Conservation (phyloP, 2,113 vertebrate species). For the Tragelaphus imberbis region DNA sequence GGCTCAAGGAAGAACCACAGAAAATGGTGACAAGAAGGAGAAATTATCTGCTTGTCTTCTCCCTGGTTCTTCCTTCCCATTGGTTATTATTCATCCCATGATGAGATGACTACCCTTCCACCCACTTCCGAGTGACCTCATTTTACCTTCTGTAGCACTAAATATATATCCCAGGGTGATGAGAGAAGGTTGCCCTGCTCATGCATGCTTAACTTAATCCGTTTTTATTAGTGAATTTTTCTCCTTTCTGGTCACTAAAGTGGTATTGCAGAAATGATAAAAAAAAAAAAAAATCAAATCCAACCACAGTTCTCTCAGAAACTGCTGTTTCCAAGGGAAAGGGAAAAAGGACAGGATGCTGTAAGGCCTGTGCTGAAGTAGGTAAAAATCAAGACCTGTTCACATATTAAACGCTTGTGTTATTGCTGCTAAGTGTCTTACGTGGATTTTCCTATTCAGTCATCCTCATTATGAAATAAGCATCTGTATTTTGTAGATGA, state of each 20-base stretch:
- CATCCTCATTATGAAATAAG: too few relatives aligned
- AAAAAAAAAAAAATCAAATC: background rate
- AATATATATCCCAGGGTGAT: background rate
- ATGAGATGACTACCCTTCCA: background rate
- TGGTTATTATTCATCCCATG: background rate
- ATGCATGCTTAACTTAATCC: background rate
- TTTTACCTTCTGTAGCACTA: too few relatives aligned
- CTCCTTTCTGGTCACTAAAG: background rate
- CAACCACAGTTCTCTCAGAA: background rate
- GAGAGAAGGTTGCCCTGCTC: background rate
- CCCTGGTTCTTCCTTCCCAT: background rate
- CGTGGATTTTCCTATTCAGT: accelerated
- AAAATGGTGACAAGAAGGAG: background rate
- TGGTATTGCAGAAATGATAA: background rate
- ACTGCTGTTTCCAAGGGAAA: background rate
- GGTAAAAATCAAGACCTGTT: background rate
- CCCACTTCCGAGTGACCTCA: background rate
- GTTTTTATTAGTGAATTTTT: background rate
- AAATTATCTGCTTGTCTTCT: background rate
- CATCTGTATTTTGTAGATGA: background rate
- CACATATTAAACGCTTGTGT: background rate
- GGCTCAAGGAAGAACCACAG: background rate
- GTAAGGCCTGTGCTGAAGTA: background rate
- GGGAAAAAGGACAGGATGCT: background rate
- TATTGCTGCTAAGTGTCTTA: background rate